Evolutionary conservation across 2,888 invertebrate genomes (phyloP).

Genomic region (Blera fallax): DNA sequence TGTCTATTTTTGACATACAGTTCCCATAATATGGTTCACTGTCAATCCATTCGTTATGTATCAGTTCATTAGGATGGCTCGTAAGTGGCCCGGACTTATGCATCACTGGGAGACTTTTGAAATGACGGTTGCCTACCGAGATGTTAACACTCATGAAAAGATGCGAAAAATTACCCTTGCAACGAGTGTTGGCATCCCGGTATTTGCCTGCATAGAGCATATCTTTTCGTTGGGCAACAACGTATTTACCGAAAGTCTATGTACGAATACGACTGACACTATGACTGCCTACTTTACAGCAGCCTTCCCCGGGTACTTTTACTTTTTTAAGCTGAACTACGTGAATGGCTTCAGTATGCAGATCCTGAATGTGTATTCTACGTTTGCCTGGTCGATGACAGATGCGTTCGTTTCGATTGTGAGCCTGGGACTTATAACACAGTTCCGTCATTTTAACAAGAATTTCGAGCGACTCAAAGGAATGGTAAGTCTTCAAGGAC

Average conservation of each 20-base stretch:
- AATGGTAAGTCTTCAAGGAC: constrained; percentile 41
- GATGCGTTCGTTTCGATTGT: constrained; percentile 86
- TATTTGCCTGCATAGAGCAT: constrained; percentile 82
- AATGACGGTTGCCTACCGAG: neutral
- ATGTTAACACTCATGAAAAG: constrained; percentile 11
- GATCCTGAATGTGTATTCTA: constrained; percentile 80
- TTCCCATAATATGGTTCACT: constrained; percentile 71
- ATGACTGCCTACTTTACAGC: constrained; percentile 78
- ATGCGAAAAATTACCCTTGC: constrained; percentile 25
- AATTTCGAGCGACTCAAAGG: constrained; percentile 54
- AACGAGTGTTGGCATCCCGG: constrained; percentile 50
- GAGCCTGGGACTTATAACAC: constrained; percentile 85
- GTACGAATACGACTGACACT: constrained; percentile 75
- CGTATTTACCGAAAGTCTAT: constrained; percentile 82
- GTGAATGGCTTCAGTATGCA: constrained; percentile 82
- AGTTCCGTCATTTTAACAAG: constrained; percentile 84
- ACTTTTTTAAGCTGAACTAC: constrained; percentile 81
- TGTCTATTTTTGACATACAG: constrained; percentile 13
- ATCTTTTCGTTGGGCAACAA: constrained; percentile 83
- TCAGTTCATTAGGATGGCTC: constrained; percentile 81
- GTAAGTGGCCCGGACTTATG: constrained; percentile 82
- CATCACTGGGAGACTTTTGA: constrained; percentile 81
- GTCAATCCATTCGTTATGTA: constrained; percentile 64
- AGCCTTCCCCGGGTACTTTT: constrained; percentile 83
- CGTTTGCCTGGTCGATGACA: constrained; percentile 87